Evolutionary conservation across 2,113 vertebrate genomes (phyloP), one percentile per base, ranked within the genome.

Genomic region (Gambusia affinis): DNA sequence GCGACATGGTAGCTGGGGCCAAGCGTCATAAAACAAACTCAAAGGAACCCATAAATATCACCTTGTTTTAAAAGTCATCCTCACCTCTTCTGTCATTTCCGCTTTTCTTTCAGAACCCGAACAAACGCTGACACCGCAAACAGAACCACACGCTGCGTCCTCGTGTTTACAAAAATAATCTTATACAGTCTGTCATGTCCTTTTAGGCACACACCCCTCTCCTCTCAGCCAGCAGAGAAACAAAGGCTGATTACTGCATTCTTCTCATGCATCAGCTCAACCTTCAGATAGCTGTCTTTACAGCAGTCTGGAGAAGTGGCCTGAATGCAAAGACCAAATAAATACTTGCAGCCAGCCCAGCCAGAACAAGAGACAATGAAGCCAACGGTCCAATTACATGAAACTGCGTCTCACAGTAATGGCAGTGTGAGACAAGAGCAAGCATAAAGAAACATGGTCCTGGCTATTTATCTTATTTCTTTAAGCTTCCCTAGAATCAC

Each of bases 231-330:
- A 61, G 77, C 82, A 69, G 66, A 83, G 71, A 87, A 81, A 91
- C 90, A 91, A 91, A 88, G 89, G 75, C 82, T 88, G 72, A 87
- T 88, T 78, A 70, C 80, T 51, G 72, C 85, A 91, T 92, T 93
- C 89, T 85, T 85, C 83, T 86, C 77, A 64, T 65, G 75, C 76
- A 54, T 78, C 64, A 74, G 81, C 83, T 87, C 73, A 88, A 84
- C 75, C 35, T 70, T 83, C 76, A 87, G 89, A 93, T 91, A 90
- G 84, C 67, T 57, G 37, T 70, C 85, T 91, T 93, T 91, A 90
- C 72, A 84, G 87, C 87, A 73, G 72, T 74, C 24, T 6, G 39
- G 31, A 74, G n/a, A 79, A 73, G 66, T 15, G 33, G 12, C 69
- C 61, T 28, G 57, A 57, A 73, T 1, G n/a, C 35, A 79, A 81